Evolutionary conservation across 2,113 vertebrate genomes (phyloP), one percentile per base, ranked within the genome.

Genomic region (Austrofundulus limnaeus): DNA sequence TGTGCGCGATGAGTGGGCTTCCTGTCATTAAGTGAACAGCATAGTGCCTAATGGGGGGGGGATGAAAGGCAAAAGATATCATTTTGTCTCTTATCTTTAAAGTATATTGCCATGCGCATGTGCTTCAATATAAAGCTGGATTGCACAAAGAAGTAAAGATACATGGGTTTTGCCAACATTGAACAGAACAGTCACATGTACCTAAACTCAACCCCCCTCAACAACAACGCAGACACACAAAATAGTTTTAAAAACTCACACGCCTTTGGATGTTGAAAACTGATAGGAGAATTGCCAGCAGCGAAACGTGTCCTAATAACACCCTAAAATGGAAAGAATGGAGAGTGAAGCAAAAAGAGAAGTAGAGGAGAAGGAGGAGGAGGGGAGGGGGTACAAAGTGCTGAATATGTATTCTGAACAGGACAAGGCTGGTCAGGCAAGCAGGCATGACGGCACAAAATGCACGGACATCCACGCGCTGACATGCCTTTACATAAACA

Each of bases 261-360:
- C 43, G 78, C 76, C 80, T 81, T 83, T 84, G 69, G 72, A 77
- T 83, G 80, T 66, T 62, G 52, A 81, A 80, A 77, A 78, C 85
- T 81, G 76, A 86, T 77, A 79, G 68, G 60, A 77, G 70, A 80
- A 77, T 62, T 58, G 72, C 88, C 80, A 0, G 59, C 5, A 79
- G 84, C 84, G 31, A 72, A 72, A 81, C 61, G 85, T 85, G 81
- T 87, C 86, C 80, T 83, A 82, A 89, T 85, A 81, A 78, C 72
- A 79, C 69, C 68, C 54, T 60, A 67, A 84, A 85, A 85, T 64
- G 70, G 61, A 78, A 65, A 61, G 81, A 79, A 79, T 13, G 11
- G 21, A 50, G 43, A 72, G 64, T 56, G 38, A 24, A 75, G 66
- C 8, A 25, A 70, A 72, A 69, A 71, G 38, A 68, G 16, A 49